These are phyloP conservation scores for Capitulum mitella DNA, from an alignment of 2,888 invertebrate genomes.

Conservation along the genomic window DNA sequence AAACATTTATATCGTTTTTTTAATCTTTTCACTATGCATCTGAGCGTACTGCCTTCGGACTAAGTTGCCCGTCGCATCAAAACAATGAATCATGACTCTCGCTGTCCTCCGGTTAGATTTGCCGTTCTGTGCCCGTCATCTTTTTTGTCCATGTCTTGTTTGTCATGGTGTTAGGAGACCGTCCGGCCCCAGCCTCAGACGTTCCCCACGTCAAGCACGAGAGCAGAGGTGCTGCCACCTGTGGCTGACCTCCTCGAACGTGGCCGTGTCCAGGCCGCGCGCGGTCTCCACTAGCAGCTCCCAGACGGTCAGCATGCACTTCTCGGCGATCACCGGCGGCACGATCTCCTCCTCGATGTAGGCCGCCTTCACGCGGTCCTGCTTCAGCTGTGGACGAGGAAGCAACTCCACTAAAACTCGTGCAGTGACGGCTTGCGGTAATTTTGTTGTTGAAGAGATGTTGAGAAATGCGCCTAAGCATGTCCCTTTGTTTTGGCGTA, in stretches of 20 bases:
- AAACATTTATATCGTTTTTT: too few relatives aligned
- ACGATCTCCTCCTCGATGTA: constrained; percentile 32
- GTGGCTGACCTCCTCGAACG: constrained; percentile 30
- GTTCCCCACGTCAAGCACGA: background rate
- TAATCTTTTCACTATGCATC: too few relatives aligned
- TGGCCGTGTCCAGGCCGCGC: constrained; percentile 27
- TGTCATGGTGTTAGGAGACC: too few relatives aligned
- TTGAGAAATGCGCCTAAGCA: background rate
- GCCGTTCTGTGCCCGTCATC: too few relatives aligned
- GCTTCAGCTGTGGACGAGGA: constrained; percentile 27
- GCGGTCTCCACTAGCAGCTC: constrained; percentile 31
- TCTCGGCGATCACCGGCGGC: constrained; percentile 30
- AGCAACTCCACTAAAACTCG: too few relatives aligned
- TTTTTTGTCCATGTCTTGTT: too few relatives aligned
- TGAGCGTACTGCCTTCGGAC: too few relatives aligned
- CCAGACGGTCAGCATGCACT: constrained; percentile 32
- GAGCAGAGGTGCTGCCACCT: background rate
- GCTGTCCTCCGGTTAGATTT: too few relatives aligned
- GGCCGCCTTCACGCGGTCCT: constrained; percentile 27
- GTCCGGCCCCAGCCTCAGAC: background rate
- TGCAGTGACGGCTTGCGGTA: too few relatives aligned
- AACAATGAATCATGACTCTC: too few relatives aligned
- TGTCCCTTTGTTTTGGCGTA: background rate
- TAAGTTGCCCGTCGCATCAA: too few relatives aligned
- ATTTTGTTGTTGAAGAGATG: background rate